A percentile compares a stretch with the other conserved stretches of the same genome.
phyloP scores from a whole-genome alignment of 2,888 invertebrate genomes.

The Lypha dubia region DNA sequence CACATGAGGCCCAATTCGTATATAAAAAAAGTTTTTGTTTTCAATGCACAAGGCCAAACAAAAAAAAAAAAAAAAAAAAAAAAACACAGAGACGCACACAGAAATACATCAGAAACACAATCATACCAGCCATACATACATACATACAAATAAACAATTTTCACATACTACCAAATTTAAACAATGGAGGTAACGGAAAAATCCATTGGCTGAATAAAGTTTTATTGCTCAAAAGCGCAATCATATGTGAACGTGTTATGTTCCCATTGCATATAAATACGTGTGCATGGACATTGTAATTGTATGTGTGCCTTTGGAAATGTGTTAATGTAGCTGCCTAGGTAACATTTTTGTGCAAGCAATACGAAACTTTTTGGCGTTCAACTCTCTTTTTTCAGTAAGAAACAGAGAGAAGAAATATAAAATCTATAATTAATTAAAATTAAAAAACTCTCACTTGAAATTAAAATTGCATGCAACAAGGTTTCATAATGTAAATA shows the following conservation, averaged over 20 bases:
- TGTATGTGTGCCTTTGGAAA: neutral
- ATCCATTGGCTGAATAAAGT: conserved; percentile 52
- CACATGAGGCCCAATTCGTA: neutral
- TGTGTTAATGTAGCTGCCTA: neutral
- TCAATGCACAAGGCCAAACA: neutral
- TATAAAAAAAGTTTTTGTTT: neutral
- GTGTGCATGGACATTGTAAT: neutral
- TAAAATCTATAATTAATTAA: no score
- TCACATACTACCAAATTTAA: neutral
- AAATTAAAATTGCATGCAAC: no score
- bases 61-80: no score
- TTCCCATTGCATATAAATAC: conserved; percentile 29
- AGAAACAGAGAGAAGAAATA: no score
- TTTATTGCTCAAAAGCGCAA: conserved; percentile 62
- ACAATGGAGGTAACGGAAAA: conserved; percentile 54
- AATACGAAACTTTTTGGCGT: no score
- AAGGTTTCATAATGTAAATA: no score
- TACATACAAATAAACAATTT: neutral
- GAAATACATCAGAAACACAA: no score
- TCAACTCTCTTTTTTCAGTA: no score
- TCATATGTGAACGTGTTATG: conserved; percentile 63
- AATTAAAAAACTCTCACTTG: no score
- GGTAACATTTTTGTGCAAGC: no score
- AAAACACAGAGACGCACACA: neutral
- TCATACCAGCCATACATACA: no score